Evolutionary conservation across 2,888 invertebrate species (phyloP).

Genomic region (Trichogramma evanescens): DNA sequence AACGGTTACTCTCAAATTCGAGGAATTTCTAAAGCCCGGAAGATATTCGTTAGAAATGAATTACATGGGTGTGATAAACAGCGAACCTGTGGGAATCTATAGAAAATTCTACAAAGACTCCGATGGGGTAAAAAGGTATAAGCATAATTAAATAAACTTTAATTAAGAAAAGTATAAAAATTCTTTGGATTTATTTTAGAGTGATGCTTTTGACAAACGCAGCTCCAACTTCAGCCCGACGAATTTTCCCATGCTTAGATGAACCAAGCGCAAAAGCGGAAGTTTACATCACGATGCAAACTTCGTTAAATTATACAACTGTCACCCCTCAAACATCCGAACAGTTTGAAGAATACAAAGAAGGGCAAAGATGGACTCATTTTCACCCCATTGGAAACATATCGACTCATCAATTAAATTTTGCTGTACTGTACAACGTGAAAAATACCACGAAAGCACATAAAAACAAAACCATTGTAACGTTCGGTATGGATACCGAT

Average conservation of each 20-base stretch:
- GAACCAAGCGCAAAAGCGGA: constrained; percentile 15
- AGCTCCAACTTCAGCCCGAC: constrained; percentile 15
- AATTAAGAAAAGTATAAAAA: not conserved
- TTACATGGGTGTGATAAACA: constrained; percentile 54
- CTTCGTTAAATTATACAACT: constrained; percentile 17
- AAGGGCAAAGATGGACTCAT: constrained; percentile 19
- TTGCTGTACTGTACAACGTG: constrained; percentile 14
- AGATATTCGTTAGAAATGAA: constrained; percentile 55
- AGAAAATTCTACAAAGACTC: constrained; percentile 55
- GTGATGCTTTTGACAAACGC: constrained; percentile 17
- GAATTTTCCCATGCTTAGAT: constrained; percentile 19
- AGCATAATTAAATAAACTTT: constrained; percentile 18
- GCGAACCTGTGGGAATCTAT: constrained; percentile 61
- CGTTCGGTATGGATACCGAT: constrained; percentile 2
- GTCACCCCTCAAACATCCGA: constrained; percentile 7
- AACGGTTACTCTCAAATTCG: constrained; percentile 20
- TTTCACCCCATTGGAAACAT: constrained; percentile 9
- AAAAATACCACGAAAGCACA: constrained; percentile 9
- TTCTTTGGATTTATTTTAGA: constrained; percentile 3
- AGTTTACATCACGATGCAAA: constrained; percentile 16
- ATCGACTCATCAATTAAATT: constrained; percentile 20
- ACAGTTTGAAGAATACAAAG: constrained; percentile 12
- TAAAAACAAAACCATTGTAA: constrained; percentile 12
- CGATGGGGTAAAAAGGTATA: constrained; percentile 43
- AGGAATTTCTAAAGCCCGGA: constrained; percentile 28